Percentiles rank a stretch among this genome's conserved stretches.
These are phyloP conservation scores for Drosophila affinis DNA, from an alignment of 2,888 invertebrate species.

Conservation along the genomic window DNA sequence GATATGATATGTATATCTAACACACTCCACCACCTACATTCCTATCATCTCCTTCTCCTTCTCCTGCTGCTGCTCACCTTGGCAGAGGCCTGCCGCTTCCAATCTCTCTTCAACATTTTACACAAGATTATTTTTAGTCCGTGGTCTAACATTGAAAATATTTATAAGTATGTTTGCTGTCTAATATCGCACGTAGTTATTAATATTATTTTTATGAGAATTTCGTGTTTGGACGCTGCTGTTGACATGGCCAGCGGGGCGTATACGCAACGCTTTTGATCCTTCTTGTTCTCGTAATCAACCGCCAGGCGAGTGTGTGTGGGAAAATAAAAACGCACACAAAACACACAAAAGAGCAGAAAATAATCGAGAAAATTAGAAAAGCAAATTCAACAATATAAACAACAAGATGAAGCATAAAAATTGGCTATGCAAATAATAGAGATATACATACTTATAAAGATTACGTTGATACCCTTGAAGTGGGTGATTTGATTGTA, in stretches of 20 bases:
- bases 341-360: background rate
- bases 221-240: conserved; percentile 37
- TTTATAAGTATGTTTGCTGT: conserved; percentile 40
- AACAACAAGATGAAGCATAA: conserved; percentile 11
- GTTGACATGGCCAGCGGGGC: conserved; percentile 49
- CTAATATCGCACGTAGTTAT: conserved; percentile 64
- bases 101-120: conserved; percentile 56
- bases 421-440: background rate
- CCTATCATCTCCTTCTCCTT: conserved; percentile 14
- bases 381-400: conserved; percentile 11
- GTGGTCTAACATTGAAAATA: conserved; percentile 72
- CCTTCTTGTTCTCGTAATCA: conserved; percentile 25
- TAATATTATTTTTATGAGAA: conserved; percentile 43
- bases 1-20: conserved; percentile 51
- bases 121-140: conserved; percentile 64
- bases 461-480: background rate
- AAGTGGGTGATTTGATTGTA: no score
- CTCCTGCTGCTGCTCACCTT: conserved; percentile 28
- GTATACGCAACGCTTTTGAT: conserved; percentile 53
- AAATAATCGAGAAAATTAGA: background rate
- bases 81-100: conserved; percentile 46
- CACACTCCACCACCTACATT: conserved; percentile 27
- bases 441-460: background rate
- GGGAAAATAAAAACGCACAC: background rate
- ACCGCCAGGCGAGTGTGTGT: conserved; percentile 20